Conservation (phyloP, 2,888 invertebrate genomes). For the Nowickia ferox region DNA sequence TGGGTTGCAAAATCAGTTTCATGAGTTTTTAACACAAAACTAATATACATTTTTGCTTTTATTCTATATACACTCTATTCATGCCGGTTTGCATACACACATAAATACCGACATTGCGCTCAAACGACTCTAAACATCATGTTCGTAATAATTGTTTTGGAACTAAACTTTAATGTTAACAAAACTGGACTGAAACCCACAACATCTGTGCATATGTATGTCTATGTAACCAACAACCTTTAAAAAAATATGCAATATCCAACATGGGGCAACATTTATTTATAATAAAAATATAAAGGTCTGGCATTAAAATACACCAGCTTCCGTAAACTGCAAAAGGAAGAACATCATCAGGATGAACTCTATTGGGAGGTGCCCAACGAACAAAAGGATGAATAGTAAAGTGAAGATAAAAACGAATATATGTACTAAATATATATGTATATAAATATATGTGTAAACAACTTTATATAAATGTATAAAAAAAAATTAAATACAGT, state of each 20-base stretch:
- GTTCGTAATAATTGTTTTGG: conserved; percentile 58
- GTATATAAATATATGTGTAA: not conserved
- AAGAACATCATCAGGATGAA: conserved; percentile 86
- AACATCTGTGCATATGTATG: not conserved
- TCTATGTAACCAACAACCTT: conserved; percentile 51
- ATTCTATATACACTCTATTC: conserved; percentile 25
- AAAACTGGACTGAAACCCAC: conserved; percentile 45
- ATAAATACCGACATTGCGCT: not conserved
- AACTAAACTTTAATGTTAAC: conserved; percentile 63
- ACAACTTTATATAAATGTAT: conserved; percentile 15
- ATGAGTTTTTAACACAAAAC: conserved; percentile 21
- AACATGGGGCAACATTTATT: conserved; percentile 47
- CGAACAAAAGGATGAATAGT: conserved; percentile 82
- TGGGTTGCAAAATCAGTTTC: conserved; percentile 80
- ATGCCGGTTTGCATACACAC: conserved; percentile 12
- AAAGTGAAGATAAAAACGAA: conserved; percentile 74
- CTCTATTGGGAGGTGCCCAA: conserved; percentile 87
- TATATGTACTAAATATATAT: conserved; percentile 39
- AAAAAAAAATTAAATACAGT: conserved; percentile 40
- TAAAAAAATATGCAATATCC: conserved; percentile 23
- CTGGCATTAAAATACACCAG: conserved; percentile 83
- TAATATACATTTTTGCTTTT: conserved; percentile 34
- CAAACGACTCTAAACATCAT: conserved; percentile 59
- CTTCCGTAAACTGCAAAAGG: conserved; percentile 84
- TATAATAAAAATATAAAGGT: conserved; percentile 80